Conservation (phyloP, 2,888 invertebrate species). For the Strigamia transsilvanica region DNA sequence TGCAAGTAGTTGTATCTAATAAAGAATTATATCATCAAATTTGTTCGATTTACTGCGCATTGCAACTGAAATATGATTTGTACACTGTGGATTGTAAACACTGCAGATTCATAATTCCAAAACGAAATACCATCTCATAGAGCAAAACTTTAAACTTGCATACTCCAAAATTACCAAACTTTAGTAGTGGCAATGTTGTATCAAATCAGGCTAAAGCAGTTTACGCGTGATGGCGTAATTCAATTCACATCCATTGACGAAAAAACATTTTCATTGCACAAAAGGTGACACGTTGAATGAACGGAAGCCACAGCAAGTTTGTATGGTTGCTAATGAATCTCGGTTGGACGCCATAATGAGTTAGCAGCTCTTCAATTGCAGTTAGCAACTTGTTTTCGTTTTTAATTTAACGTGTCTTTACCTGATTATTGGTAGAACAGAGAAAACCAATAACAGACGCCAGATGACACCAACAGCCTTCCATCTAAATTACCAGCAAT, state of each 20-base stretch:
- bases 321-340: constrained; percentile 17
- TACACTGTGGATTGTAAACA: too few species aligned
- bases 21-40: not conserved
- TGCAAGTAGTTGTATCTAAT: not conserved
- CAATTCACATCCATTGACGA: not conserved
- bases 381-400: constrained; percentile 29
- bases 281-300: constrained; percentile 37
- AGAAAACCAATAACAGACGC: not conserved
- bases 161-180: not conserved
- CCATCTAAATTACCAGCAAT: too few species aligned
- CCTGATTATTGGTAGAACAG: not conserved
- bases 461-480: not conserved
- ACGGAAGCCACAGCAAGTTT: constrained; percentile 4
- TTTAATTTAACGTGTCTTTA: constrained; percentile 1
- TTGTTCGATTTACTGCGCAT: not conserved
- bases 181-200: not conserved
- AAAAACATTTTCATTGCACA: constrained; percentile 19
- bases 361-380: constrained; percentile 39
- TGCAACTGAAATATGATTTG: too few species aligned
- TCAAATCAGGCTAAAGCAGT: not conserved
- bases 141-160: too few species aligned
- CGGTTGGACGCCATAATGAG: constrained; percentile 38
- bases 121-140: too few species aligned
- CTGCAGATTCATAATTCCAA: too few species aligned
- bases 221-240: constrained; percentile 13